Conservation (phyloP, 2,888 invertebrate species). For the Horisme vitalbata region DNA sequence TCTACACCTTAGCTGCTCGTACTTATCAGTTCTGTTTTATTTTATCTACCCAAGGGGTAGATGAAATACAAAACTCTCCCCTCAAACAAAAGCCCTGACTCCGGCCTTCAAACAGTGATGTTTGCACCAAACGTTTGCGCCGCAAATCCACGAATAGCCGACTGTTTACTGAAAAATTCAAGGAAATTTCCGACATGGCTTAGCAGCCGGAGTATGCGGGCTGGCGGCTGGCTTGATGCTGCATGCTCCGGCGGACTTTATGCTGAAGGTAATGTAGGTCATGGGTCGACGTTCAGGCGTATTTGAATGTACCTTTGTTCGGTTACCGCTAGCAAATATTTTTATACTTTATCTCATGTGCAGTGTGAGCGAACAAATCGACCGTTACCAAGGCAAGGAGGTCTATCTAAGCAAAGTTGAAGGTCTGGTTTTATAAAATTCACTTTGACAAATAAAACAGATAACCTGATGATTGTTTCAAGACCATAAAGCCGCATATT, state of each 20-base stretch:
- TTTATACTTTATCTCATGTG: too few relatives aligned
- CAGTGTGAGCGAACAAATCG: too few relatives aligned
- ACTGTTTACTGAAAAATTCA: conserved; percentile 24
- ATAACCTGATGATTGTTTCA: too few relatives aligned
- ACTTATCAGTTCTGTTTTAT: too few relatives aligned
- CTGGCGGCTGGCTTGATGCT: background rate
- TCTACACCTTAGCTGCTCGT: too few relatives aligned
- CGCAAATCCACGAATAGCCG: conserved; percentile 33
- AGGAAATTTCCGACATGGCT: conserved; percentile 17
- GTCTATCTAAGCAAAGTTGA: too few relatives aligned
- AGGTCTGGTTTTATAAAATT: too few relatives aligned
- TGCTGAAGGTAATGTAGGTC: conserved; percentile 2
- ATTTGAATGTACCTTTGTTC: background rate
- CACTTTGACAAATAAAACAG: too few relatives aligned
- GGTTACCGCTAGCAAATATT: background rate
- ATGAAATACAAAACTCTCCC: too few relatives aligned
- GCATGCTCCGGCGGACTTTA: background rate
- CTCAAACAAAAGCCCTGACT: background rate
- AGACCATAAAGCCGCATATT: too few relatives aligned
- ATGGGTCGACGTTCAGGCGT: background rate
- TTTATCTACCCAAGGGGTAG: too few relatives aligned
- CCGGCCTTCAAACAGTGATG: background rate
- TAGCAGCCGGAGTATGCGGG: conserved; percentile 1
- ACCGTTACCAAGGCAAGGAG: too few relatives aligned
- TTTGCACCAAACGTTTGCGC: conserved; percentile 39